Conservation (phyloP, 1,140 invertebrate genomes). For the Steinernema feltiae region DNA sequence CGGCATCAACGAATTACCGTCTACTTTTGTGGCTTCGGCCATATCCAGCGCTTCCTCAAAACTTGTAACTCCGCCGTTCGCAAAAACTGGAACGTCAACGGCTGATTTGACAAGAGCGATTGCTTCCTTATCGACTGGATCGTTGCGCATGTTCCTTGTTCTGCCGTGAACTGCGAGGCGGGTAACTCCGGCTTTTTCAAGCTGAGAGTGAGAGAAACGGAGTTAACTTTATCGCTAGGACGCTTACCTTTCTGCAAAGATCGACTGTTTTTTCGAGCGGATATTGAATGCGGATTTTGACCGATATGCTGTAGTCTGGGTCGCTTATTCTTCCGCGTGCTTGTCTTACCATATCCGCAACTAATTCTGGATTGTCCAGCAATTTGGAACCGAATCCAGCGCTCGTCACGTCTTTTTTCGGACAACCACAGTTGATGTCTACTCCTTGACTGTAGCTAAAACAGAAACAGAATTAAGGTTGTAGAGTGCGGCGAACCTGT, state of each 20-base stretch:
- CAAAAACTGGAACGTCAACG: conserved; percentile 74
- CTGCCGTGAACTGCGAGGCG: conserved; percentile 84
- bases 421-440: conserved; percentile 92
- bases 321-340: conserved; percentile 28
- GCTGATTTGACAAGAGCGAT: conserved; percentile 68
- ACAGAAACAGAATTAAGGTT: too few relatives aligned
- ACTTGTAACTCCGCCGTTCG: conserved; percentile 79
- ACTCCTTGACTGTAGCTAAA: conserved; percentile 75
- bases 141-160: conserved; percentile 72
- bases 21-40: conserved; percentile 67
- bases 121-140: conserved; percentile 70
- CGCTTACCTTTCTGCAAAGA: conserved; percentile 64
- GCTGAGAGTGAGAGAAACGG: conserved; percentile 54
- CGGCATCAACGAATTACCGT: conserved; percentile 64
- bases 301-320: conserved; percentile 24
- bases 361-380: conserved; percentile 73
- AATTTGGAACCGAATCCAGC: conserved; percentile 81
- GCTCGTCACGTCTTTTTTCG: conserved; percentile 74
- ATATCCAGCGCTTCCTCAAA: conserved; percentile 69
- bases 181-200: conserved; percentile 76
- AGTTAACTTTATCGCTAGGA: neutral
- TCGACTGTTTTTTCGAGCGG: conserved; percentile 65
- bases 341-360: conserved; percentile 60
- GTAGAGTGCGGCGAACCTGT: too few relatives aligned
- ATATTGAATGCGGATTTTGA: conserved; percentile 33